Evolutionary conservation across 2,888 invertebrate genomes (phyloP).

Genomic region (Nephrotoma guestfalica): DNA sequence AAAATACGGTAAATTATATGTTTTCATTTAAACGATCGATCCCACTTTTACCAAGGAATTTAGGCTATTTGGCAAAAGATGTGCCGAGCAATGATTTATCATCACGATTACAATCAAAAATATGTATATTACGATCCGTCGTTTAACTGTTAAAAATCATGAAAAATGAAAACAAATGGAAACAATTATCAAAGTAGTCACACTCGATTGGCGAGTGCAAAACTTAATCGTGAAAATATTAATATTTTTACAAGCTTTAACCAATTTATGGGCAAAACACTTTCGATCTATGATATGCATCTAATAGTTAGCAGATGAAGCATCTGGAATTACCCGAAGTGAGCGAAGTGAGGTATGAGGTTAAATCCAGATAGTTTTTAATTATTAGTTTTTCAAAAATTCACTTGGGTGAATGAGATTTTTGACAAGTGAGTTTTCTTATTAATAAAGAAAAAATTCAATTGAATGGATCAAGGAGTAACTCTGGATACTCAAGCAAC

Average conservation of each 20-base stretch:
- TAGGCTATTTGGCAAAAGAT: constrained; percentile 45
- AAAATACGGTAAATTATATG: constrained; percentile 49
- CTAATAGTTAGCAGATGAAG: constrained; percentile 39
- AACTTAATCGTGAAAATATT: constrained; percentile 39
- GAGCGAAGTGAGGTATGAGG: too few species aligned
- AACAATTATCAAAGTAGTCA: constrained; percentile 47
- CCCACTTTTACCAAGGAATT: constrained; percentile 38
- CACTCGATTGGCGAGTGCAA: constrained; percentile 51
- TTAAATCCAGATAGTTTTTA: background rate
- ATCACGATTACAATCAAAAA: constrained; percentile 47
- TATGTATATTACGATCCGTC: constrained; percentile 35
- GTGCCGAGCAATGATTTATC: constrained; percentile 58
- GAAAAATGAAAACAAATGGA: constrained; percentile 50
- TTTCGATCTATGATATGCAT: constrained; percentile 41
- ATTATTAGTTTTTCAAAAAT: background rate
- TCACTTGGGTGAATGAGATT: background rate
- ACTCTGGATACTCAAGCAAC: too few species aligned
- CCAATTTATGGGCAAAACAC: constrained; percentile 34
- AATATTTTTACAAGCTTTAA: constrained; percentile 16
- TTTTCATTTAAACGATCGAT: constrained; percentile 56
- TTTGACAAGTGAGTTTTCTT: background rate
- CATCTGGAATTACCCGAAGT: constrained; percentile 30
- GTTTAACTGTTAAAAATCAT: constrained; percentile 38
- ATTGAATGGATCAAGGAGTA: too few species aligned
- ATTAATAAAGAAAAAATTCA: background rate